Conservation (phyloP, 2,888 invertebrate species). For the Tetrapedia diversipes region DNA sequence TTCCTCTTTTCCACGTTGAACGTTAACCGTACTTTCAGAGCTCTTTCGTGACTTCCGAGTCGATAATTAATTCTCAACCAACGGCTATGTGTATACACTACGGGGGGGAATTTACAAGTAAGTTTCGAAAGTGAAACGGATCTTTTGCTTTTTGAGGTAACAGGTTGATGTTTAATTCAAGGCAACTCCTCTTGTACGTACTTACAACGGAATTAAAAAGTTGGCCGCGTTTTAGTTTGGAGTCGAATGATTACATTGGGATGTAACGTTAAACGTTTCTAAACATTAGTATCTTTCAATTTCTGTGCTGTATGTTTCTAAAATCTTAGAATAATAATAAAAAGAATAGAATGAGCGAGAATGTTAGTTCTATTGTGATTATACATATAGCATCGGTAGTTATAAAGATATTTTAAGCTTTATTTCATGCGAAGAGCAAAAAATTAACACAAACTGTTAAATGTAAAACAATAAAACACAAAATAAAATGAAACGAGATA, state of each 20-base stretch:
- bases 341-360: too few species aligned
- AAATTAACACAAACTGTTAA: too few species aligned
- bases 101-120: neutral
- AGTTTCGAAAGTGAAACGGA: too few species aligned
- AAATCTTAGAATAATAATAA: neutral
- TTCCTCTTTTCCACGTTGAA: neutral
- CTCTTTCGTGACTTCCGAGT: neutral
- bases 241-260: neutral
- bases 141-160: neutral
- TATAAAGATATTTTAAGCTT: too few species aligned
- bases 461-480: too few species aligned
- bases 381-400: too few species aligned
- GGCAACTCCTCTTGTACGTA: neutral
- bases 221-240: neutral
- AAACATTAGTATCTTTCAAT: too few species aligned
- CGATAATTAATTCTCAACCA: constrained; percentile 5
- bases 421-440: too few species aligned
- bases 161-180: neutral
- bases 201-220: neutral
- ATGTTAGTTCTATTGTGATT: too few species aligned
- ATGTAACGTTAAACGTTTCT: too few species aligned
- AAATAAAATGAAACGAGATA: too few species aligned
- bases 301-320: neutral
- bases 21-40: constrained; percentile 1
- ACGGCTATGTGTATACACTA: neutral